phyloP scores from a whole-genome alignment of 2,113 vertebrate genomes.

The Gopherus evgoodei region DNA sequence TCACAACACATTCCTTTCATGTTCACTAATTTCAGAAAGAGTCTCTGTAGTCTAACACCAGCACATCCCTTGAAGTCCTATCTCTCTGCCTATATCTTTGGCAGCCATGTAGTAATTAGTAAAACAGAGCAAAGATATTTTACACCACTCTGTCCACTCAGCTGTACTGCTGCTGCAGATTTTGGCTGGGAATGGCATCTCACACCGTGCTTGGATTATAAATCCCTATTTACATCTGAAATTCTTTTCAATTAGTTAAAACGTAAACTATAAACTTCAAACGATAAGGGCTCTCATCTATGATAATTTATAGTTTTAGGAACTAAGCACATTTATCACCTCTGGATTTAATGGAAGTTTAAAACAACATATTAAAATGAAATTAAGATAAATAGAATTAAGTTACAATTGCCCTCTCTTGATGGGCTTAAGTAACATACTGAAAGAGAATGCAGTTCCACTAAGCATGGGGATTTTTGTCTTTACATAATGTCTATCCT shows the following conservation, averaged over 20 bases:
- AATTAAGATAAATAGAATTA: constrained; percentile 61
- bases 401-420: not conserved
- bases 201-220: constrained; percentile 45
- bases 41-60: constrained; percentile 62
- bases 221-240: constrained; percentile 50
- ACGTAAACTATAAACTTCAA: constrained; percentile 50
- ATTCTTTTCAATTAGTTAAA: constrained; percentile 61
- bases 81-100: constrained; percentile 64
- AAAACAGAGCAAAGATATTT: constrained; percentile 66
- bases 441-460: not conserved
- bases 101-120: constrained; percentile 70
- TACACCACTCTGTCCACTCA: constrained; percentile 37
- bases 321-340: constrained; percentile 48
- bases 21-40: constrained; percentile 74
- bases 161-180: not conserved
- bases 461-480: not conserved
- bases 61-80: constrained; percentile 71
- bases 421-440: constrained; percentile 12
- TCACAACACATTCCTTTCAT: constrained; percentile 83
- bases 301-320: constrained; percentile 58
- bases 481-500: not conserved
- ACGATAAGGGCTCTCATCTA: not conserved
- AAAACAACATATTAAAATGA: constrained; percentile 62
- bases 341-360: constrained; percentile 57
- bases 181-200: constrained; percentile 52